Evolutionary conservation across 2,113 vertebrate species (phyloP), one percentile per base, ranked within the genome.

Genomic region (Brachyhypopomus gauderio): DNA sequence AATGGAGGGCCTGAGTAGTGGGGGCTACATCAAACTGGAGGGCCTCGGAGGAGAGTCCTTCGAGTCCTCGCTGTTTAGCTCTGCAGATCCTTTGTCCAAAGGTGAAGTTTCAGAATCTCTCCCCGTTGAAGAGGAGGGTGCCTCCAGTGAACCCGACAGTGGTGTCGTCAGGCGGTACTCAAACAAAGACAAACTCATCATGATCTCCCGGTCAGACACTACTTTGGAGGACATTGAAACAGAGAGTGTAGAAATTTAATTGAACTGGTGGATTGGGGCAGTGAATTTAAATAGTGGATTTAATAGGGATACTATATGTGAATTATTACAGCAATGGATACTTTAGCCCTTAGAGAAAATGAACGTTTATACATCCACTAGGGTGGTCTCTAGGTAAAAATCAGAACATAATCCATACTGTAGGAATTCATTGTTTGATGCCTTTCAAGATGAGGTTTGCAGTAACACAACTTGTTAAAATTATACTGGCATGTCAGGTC

Each of bases 111-210:
- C 86, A 84, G 64, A 85, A 83, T 20, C n/a, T 62, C 59, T 27
- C 2, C 58, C 55, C 20, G 52, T 78, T 20, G 30, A 58, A 5
- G 75, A 84, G 59, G 86, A 79, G 34, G 67, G 34, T 52, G 84
- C 19, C 17, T 38, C 34, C 30, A 72, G 85, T 72, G 85, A 81
- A 56, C 82, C 89, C 27, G 91, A 67, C 78, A 79, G 82, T 2
- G 55, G 60, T 20, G 77, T 77, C 79, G 90, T 92, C 79, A 94
- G 87, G 90, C 95, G 89, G 71, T 95, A 95, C 84, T 95, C 94
- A 80, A 96, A 96, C 78, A 95, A 92, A 89, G 94, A 96, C 85
- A 96, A 95, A 91, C 93, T 96, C 72, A 70, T 94, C 4, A 90
- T 95, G 93, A 94, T 95, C 88, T 94, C 94, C 83, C 88, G 92